Conservation (phyloP, 1,140 invertebrate genomes). For the Philopotamus ludificatus region DNA sequence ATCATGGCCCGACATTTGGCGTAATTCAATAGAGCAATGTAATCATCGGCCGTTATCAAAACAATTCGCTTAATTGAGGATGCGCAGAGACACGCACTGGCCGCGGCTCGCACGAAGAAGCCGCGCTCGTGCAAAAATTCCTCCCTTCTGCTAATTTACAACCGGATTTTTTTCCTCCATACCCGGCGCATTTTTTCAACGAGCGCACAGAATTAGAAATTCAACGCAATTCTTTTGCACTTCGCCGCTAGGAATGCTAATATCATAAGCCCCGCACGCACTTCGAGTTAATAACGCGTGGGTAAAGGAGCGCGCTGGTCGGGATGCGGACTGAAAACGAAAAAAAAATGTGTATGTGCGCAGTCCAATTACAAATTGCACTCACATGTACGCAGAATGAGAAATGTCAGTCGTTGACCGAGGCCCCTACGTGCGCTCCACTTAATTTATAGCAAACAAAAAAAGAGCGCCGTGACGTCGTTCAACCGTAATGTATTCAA, state of each 20-base stretch:
- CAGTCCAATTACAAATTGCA: constrained; percentile 36
- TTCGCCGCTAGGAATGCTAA: constrained; percentile 26
- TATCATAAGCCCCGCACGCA: constrained; percentile 24
- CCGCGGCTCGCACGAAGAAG: constrained; percentile 4
- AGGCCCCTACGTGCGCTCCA: constrained; percentile 11
- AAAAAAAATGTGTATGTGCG: neutral
- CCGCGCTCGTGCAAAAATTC: constrained; percentile 1
- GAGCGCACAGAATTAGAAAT: neutral
- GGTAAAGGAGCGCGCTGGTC: neutral
- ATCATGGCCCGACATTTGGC: no score
- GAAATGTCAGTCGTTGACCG: constrained; percentile 35
- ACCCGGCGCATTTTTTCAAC: neutral
- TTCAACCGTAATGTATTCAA: neutral
- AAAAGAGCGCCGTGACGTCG: neutral
- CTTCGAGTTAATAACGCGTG: constrained; percentile 20
- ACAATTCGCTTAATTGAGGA: constrained; percentile 28
- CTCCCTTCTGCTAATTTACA: neutral
- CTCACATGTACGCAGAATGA: constrained; percentile 34
- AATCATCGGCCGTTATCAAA: constrained; percentile 24
- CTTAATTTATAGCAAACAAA: constrained; percentile 18
- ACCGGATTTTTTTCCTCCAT: constrained; percentile 2
- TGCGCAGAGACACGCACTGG: constrained; percentile 21
- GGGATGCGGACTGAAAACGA: neutral
- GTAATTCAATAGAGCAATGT: neutral
- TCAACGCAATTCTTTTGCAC: neutral